Conservation (phyloP, 2,797 vertebrate genomes). For the Fistularia commersonii region DNA sequence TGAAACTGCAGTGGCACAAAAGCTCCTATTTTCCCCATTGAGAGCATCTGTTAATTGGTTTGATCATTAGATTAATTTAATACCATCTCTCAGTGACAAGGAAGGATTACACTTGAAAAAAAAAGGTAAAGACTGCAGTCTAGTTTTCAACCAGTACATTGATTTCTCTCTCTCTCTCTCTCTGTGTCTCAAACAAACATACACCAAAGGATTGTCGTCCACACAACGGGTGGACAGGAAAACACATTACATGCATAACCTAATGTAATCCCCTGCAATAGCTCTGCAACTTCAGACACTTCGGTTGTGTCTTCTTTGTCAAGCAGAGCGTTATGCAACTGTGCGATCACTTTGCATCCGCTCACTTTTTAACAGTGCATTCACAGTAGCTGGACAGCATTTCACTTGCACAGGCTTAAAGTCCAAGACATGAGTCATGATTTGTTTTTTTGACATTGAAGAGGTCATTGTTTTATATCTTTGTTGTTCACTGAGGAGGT, state of each 20-base stretch:
- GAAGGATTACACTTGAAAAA: neutral
- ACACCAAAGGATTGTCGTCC: too few relatives aligned
- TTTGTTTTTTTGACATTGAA: too few relatives aligned
- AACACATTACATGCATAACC: too few relatives aligned
- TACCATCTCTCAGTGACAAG: neutral
- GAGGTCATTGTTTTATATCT: too few relatives aligned
- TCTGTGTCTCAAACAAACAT: too few relatives aligned
- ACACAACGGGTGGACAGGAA: too few relatives aligned
- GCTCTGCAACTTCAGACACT: too few relatives aligned
- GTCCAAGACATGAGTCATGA: too few relatives aligned
- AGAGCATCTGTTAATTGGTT: constrained; percentile 20
- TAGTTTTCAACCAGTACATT: too few relatives aligned
- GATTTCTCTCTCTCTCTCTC: too few relatives aligned
- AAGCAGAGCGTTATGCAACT: neutral
- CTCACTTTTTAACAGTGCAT: neutral
- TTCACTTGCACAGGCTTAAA: neutral
- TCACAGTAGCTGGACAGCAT: neutral
- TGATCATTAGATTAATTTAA: constrained; percentile 14
- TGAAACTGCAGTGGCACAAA: neutral
- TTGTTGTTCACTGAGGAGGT: too few relatives aligned
- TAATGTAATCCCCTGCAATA: too few relatives aligned
- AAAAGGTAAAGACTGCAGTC: neutral
- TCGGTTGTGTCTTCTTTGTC: neutral
- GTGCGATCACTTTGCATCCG: neutral
- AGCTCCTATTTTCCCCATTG: constrained; percentile 1